Base-by-base conservation (phyloP, 2,797 vertebrate genomes). In the Pitangus sulphuratus region DNA sequence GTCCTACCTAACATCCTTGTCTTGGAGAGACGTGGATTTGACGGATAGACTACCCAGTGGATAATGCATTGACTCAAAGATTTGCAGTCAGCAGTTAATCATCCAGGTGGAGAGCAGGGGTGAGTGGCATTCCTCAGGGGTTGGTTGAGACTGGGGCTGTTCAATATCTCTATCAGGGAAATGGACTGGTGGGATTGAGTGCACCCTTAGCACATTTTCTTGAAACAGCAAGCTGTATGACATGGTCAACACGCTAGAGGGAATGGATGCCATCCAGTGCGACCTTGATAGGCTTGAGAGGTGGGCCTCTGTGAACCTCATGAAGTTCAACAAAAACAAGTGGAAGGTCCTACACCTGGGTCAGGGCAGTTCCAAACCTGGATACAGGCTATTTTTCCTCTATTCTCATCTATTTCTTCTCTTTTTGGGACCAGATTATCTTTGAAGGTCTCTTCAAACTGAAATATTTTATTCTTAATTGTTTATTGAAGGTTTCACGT, bases 201-300 rank as follows among this genome's bases (percentile, higher is more conserved):
- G 4, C 20, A 53, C 6, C 25, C 33, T 61, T 61, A 68, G 39
- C 12, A 24, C 12, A 25, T 2, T 35, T 48, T 4, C 47, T 26
- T 33, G 3, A 12, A 58, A 26, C 25, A 31, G 15, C 35, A 40
- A 47, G 31, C 35, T 61, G 21, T 37, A 26, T 14, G 15, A 15
- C 42, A 16, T 16, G 5, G 13, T 22, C 0, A 0, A 21, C 9
- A 40, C 0, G 0, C 14, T 31, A 31, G 15, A 61, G 54, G 30
- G 33, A 53, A 53, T 42, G 47, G 48, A 16, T 61, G 47, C 18
- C 47, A 54, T 54, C 40, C 47, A 47, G 25, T 47, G 61, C 12
- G 25, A 11, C 33, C 20, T 31, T 62, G 33, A 31, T 25, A 22
- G 31, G 6, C 61, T 21, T 19, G 21, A 68, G 62, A 75, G 31